Percentiles rank a stretch among this genome's conserved stretches.
Evolutionary conservation across 2,797 vertebrate species (phyloP).

Genomic region (Hemitrygon akajei): DNA sequence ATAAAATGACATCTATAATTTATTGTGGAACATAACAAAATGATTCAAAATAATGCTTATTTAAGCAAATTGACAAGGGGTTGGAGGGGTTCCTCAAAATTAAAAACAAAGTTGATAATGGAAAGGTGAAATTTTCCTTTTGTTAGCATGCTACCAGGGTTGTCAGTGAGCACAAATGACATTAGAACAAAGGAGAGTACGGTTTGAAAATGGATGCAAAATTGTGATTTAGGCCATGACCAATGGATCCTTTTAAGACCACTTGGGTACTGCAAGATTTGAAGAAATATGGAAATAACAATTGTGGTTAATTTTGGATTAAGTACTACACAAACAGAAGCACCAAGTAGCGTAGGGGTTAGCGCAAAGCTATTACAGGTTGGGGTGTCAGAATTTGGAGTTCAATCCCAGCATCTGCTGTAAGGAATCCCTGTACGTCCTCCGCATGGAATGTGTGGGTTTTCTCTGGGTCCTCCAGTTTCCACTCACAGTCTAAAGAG

Average conservation of each 20-base stretch:
- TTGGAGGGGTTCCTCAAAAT: too few relatives aligned
- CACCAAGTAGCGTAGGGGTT: too few relatives aligned
- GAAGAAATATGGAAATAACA: background rate
- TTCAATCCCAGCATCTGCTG: too few relatives aligned
- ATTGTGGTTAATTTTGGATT: background rate
- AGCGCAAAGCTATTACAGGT: too few relatives aligned
- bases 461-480: too few relatives aligned
- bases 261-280: background rate
- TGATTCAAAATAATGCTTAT: background rate
- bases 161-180: background rate
- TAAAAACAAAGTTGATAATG: background rate
- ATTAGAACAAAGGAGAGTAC: background rate
- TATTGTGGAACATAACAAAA: background rate
- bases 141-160: background rate
- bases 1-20: background rate
- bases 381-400: too few relatives aligned
- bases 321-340: background rate
- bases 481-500: too few relatives aligned
- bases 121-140: background rate
- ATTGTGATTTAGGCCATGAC: background rate
- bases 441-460: too few relatives aligned
- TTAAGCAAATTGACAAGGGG: too few relatives aligned
- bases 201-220: background rate
- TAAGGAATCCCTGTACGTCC: too few relatives aligned
- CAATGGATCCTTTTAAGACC: background rate